Evolutionary conservation across 2,888 invertebrate species (phyloP).

Genomic region (Brenthis daphne): DNA sequence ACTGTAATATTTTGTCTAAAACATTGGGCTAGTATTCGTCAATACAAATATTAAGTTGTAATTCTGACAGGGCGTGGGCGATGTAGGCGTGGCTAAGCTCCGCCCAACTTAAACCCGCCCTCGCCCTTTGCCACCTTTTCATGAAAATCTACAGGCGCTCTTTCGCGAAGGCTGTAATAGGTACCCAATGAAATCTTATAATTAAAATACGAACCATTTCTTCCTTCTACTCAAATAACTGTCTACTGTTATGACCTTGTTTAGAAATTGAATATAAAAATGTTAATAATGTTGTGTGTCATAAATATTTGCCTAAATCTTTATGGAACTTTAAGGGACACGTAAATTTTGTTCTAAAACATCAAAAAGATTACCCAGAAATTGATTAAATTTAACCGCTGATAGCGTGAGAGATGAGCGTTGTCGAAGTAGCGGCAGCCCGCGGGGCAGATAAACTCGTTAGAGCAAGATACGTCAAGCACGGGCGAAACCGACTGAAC

Average conservation of each 20-base stretch:
- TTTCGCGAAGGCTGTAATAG: constrained; percentile 51
- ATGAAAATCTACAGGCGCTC: constrained; percentile 63
- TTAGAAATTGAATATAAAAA: background rate
- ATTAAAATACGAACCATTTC: constrained; percentile 32
- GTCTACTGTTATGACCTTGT: background rate
- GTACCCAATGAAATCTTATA: constrained; percentile 42
- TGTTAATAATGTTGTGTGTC: background rate
- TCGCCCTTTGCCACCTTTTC: constrained; percentile 77
- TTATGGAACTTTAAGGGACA: background rate
- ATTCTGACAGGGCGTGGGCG: constrained; percentile 72
- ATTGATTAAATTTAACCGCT: constrained; percentile 67
- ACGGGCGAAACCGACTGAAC: constrained; percentile 54
- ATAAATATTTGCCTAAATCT: background rate
- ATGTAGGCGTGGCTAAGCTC: constrained; percentile 73
- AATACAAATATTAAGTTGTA: constrained; percentile 63
- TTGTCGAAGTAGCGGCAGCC: constrained; percentile 61
- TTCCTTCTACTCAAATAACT: constrained; percentile 14
- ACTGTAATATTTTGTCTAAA: constrained; percentile 20
- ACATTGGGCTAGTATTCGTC: constrained; percentile 44
- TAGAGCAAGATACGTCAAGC: constrained; percentile 71
- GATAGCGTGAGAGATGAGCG: constrained; percentile 70
- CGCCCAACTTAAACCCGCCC: constrained; percentile 75
- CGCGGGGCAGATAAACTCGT: constrained; percentile 81
- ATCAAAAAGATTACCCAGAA: constrained; percentile 49
- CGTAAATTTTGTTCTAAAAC: constrained; percentile 26